These are phyloP conservation scores for Elysia crispata DNA, from an alignment of 2,888 invertebrate genomes.

Conservation along the genomic window DNA sequence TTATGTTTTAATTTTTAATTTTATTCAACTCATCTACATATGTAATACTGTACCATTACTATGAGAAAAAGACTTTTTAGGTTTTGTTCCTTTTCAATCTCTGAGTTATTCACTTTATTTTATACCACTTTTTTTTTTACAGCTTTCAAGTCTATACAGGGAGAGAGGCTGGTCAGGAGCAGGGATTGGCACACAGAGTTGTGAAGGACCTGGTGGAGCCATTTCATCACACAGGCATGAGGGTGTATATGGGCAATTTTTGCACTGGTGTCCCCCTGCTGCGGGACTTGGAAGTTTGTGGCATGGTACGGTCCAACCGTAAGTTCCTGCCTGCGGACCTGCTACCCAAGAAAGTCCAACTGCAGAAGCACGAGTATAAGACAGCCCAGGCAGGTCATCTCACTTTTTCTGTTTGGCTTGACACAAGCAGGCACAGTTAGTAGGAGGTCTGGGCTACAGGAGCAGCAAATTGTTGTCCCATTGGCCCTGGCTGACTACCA, in stretches of 20 bases:
- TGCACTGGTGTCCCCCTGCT: background rate
- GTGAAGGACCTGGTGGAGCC: background rate
- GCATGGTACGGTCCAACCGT: background rate
- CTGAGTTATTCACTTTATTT: too few species aligned
- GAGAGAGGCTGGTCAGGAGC: background rate
- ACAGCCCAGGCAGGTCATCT: background rate
- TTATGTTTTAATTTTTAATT: too few species aligned
- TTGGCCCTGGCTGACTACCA: background rate
- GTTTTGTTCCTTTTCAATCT: too few species aligned
- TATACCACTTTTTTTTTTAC: too few species aligned
- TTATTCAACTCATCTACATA: too few species aligned
- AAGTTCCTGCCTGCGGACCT: background rate
- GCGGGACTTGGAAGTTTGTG: background rate
- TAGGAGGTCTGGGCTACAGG: background rate
- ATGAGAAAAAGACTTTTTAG: too few species aligned
- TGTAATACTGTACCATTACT: too few species aligned
- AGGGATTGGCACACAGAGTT: background rate
- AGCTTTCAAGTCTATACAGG: background rate
- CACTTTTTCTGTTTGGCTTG: background rate
- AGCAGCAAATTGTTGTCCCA: background rate
- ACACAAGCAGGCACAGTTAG: background rate
- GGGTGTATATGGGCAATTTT: constrained; percentile 16
- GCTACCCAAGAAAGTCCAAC: background rate
- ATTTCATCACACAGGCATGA: background rate
- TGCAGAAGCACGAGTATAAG: background rate